Evolutionary conservation across 2,113 vertebrate genomes (phyloP).

Genomic region (Heliornis fulica): DNA sequence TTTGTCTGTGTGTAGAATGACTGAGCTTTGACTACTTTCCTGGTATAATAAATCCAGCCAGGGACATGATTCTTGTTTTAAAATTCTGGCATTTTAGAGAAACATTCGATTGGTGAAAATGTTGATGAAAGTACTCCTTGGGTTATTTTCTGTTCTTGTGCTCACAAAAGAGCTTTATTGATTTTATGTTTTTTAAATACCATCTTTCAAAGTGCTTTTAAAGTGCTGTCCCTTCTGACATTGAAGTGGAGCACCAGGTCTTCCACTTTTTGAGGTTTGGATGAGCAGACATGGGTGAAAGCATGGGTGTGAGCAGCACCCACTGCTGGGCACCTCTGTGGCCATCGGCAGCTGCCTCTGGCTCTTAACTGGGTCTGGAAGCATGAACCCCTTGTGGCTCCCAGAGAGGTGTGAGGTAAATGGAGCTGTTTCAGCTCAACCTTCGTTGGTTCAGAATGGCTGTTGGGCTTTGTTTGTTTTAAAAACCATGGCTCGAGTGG

Average conservation of each 20-base stretch:
- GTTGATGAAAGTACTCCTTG: not conserved
- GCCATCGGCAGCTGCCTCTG: accelerated
- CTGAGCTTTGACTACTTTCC: not conserved
- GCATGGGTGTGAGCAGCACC: accelerated
- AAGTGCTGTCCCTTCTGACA: not conserved
- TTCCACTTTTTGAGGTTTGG: not conserved
- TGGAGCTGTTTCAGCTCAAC: not conserved
- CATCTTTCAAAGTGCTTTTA: not conserved
- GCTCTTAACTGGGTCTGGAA: accelerated
- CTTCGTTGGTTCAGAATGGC: accelerated
- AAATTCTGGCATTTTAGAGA: not conserved
- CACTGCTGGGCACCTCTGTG: accelerated
- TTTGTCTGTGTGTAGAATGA: not conserved
- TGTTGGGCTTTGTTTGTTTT: not conserved
- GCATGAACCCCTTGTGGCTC: accelerated
- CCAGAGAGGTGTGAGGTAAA: accelerated
- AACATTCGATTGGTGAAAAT: not conserved
- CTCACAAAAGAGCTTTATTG: not conserved
- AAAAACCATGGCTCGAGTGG: not conserved
- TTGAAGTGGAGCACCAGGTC: not conserved
- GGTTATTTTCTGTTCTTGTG: not conserved
- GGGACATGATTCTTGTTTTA: not conserved
- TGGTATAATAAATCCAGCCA: not conserved
- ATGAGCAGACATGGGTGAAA: not conserved
- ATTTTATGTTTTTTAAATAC: not conserved